Conservation (phyloP, 1,140 invertebrate species). For the Scylla paramamosain region DNA sequence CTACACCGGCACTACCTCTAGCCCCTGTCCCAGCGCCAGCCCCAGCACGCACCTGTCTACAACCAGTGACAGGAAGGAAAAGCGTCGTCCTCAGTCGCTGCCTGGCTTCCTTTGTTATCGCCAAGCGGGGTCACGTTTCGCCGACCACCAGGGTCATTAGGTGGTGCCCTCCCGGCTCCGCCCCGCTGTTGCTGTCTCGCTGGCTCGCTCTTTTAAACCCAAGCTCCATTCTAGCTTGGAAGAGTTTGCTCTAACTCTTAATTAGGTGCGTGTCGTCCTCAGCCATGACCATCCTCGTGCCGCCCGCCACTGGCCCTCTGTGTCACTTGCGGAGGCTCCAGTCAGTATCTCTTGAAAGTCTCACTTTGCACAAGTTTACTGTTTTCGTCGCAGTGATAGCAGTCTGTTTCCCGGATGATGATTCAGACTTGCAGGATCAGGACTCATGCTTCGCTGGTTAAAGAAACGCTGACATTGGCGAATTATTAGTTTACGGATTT, state of each 20-base stretch:
- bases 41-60: too few species aligned
- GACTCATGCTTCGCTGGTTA: background rate
- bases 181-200: background rate
- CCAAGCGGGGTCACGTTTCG: background rate
- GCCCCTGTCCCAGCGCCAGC: too few species aligned
- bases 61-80: too few species aligned
- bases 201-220: background rate
- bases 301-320: background rate
- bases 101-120: background rate
- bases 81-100: background rate
- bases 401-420: background rate
- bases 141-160: background rate
- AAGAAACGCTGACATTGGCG: background rate
- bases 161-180: background rate
- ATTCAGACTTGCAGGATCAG: background rate
- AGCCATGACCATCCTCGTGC: background rate
- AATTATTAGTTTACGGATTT: background rate
- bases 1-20: too few species aligned
- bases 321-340: background rate
- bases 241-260: slow-evolving; percentile 23
- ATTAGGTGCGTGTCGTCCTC: background rate
- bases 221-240: background rate
- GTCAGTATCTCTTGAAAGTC: background rate
- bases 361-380: background rate
- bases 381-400: background rate